Base-by-base conservation (phyloP, 2,797 vertebrate species). In the Paedocypris micromegethes region DNA sequence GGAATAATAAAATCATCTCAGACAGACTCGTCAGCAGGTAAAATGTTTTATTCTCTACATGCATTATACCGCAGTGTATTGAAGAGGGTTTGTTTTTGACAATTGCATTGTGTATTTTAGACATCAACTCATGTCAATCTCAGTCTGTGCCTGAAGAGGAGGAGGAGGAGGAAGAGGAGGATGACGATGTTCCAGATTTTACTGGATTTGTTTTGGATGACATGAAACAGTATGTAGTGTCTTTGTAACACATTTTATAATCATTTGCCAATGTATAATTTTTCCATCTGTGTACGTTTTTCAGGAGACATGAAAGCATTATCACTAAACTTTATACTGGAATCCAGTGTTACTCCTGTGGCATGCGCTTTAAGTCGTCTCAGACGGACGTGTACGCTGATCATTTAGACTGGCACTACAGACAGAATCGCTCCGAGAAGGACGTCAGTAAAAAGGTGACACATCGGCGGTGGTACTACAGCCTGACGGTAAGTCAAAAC, bases 371-470 rank as follows among this genome's bases (percentile, higher is more conserved):
- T 84, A 98, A 95, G 0, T 82, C 92, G 4, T 90, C 93, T 4
- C 95, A 99, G 84, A 98, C 97, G 0, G 97, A 99, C 79, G 88
- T 98, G 66, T 99, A 98, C 55, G 97, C 96, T 0, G 97, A 99
- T 86, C 97, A 99, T 74, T 88, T 99, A 83, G 97, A 99, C 73
- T 99, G 97, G 97, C 97, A 99, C 87, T 99, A 98, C 80, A 90
- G 97, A 5, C 94, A 96, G 88, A 99, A 99, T 84, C 87, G 97
- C 65, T 94, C 93, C 0, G 96, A 97, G 71, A 99, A 99, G 75
- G 93, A 97, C 6, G 90, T 96, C 68, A 93, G 94, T 87, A 92
- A 94, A 79, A 98, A 97, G 88, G 84, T 98, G 72, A 99, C 96
- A 0, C 93, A 99, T 75, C 89, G 97, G 41, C 90, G 95, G 72